These are phyloP conservation scores for Microchirus variegatus DNA, from an alignment of 2,797 vertebrate genomes.

Conservation along the genomic window DNA sequence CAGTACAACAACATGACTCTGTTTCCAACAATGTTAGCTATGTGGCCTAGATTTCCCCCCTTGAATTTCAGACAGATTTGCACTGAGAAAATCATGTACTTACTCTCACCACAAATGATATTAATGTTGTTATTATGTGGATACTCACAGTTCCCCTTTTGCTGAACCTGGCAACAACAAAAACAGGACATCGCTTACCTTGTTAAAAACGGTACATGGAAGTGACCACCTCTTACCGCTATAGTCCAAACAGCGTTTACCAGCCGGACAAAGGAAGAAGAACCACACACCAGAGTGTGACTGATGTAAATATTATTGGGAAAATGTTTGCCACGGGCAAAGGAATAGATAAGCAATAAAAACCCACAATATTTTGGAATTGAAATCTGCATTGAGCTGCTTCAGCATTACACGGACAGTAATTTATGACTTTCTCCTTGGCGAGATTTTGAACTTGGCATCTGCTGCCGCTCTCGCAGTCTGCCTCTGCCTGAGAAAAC, in stretches of 20 bases:
- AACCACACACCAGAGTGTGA: slow-evolving; percentile 34
- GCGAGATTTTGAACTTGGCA: slow-evolving; percentile 63
- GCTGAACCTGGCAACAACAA: slow-evolving; percentile 12
- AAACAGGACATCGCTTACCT: slow-evolving; percentile 1
- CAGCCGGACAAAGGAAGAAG: slow-evolving; percentile 38
- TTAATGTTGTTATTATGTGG: slow-evolving; percentile 5
- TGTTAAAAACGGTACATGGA: slow-evolving; percentile 8
- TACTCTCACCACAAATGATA: slow-evolving; percentile 3
- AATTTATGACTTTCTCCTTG: slow-evolving; percentile 66
- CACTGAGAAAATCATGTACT: slow-evolving; percentile 10
- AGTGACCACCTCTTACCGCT: no score
- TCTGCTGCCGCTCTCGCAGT: slow-evolving; percentile 20
- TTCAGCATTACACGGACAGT: slow-evolving; percentile 41
- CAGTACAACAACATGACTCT: slow-evolving; percentile 59
- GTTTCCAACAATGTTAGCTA: slow-evolving; percentile 42
- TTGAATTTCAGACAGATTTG: slow-evolving; percentile 11
- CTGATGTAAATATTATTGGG: slow-evolving; percentile 61
- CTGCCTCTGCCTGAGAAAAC: slow-evolving; percentile 41
- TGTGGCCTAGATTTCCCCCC: slow-evolving; percentile 28
- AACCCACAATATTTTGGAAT: slow-evolving; percentile 51
- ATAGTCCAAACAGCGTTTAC: slow-evolving; percentile 34
- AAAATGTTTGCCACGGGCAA: slow-evolving; percentile 57
- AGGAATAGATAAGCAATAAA: slow-evolving; percentile 68
- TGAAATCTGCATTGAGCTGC: slow-evolving; percentile 52
- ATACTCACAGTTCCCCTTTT: slow-evolving; percentile 13